These are phyloP conservation scores for Eledone cirrhosa DNA, from an alignment of 2,888 invertebrate genomes.

Conservation along the genomic window DNA sequence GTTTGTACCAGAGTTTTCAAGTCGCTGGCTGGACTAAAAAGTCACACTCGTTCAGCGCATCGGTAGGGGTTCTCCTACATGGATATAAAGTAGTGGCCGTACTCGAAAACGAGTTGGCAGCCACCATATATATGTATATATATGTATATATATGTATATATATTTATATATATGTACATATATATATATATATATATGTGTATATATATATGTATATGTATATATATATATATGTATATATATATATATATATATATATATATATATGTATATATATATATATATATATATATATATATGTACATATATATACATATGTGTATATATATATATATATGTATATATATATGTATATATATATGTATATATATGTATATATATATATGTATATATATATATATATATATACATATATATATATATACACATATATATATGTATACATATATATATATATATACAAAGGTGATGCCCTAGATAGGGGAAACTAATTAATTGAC, in stretches of 20 bases:
- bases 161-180: constrained; percentile 1
- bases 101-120: too few relatives aligned
- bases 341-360: constrained; percentile 1
- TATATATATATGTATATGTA: constrained; percentile 1
- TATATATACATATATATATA: constrained; percentile 8
- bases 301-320: not conserved
- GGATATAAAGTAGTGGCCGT: too few relatives aligned
- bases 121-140: constrained; percentile 13
- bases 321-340: constrained; percentile 8
- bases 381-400: constrained; percentile 8
- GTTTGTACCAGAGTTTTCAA: too few relatives aligned
- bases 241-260: constrained; percentile 8
- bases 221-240: not conserved
- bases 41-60: too few relatives aligned
- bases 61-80: too few relatives aligned
- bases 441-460: not conserved
- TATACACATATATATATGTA: not conserved
- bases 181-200: constrained; percentile 13
- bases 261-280: constrained; percentile 8
- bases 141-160: constrained; percentile 1
- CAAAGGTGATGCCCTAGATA: too few relatives aligned
- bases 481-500: too few relatives aligned
- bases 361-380: constrained; percentile 1
- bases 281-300: constrained; percentile 13
- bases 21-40: too few relatives aligned